Conservation (phyloP, 1,140 invertebrate species). For the Copidosoma floridanum region DNA sequence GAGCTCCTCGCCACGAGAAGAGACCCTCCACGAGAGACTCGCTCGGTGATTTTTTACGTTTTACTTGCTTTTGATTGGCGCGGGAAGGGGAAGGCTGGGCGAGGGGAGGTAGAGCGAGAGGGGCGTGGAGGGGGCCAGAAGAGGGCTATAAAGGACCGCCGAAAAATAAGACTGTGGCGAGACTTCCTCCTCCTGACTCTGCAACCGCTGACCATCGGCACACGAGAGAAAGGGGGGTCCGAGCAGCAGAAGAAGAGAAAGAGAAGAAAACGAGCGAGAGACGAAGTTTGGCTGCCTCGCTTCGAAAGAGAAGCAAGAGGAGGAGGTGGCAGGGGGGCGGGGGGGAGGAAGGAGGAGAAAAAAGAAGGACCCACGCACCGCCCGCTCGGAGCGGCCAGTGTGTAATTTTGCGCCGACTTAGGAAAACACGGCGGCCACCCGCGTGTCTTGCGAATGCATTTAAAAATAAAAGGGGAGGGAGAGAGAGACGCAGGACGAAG, state of each 20-base stretch:
- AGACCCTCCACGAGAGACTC: conserved; percentile 46
- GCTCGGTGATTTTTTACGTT: conserved; percentile 50
- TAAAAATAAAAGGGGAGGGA: conserved; percentile 49
- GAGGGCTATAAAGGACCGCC: conserved; percentile 49
- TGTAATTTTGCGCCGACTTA: conserved; percentile 59
- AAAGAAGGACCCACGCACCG: too few species aligned
- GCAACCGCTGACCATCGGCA: conserved; percentile 37
- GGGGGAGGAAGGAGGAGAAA: conserved; percentile 29
- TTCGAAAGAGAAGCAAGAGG: conserved; percentile 27
- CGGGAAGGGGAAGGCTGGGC: neutral
- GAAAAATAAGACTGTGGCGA: conserved; percentile 48
- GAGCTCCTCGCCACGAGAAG: conserved; percentile 37
- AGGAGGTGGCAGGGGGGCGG: conserved; percentile 15
- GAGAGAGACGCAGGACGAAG: conserved; percentile 4
- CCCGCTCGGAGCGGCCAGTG: conserved; percentile 50
- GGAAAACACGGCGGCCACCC: conserved; percentile 58
- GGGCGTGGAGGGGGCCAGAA: conserved; percentile 25
- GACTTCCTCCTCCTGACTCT: conserved; percentile 41
- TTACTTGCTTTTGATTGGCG: conserved; percentile 54
- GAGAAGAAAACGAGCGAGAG: conserved; percentile 15
- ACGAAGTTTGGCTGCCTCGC: conserved; percentile 23
- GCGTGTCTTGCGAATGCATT: conserved; percentile 55
- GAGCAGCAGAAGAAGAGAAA: conserved; percentile 28
- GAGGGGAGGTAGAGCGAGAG: conserved; percentile 1
- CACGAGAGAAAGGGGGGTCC: conserved; percentile 22